Base-by-base conservation (phyloP, 2,113 vertebrate genomes). In the Oostethus manadensis region DNA sequence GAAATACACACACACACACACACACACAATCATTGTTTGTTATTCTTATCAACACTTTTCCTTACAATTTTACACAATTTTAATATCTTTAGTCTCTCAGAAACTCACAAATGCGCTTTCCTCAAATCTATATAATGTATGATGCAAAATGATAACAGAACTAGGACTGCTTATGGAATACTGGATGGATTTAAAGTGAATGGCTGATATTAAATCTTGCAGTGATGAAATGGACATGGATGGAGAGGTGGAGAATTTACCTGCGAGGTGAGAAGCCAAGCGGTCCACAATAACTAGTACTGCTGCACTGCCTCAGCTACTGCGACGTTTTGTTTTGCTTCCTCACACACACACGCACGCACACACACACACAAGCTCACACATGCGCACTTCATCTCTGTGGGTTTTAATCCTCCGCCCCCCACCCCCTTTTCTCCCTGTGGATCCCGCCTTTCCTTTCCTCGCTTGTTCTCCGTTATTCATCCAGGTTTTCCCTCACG, bases 261-360 rank as follows among this genome's bases (percentile, higher is more conserved):
- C 86, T 87, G 71, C 54, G 62, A 82, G 71, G 71, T 65, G 59
- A 81, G 62, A 55, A 75, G 70, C 65, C 51, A 14, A n/a, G 66
- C 69, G 29, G 56, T 71, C 74, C 70, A 70, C 69, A 58, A 50
- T 58, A 59, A 66, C 63, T 70, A 55, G 45, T 35, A 51, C 79
- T 73, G 77, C 86, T 80, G 80, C 76, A 73, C 83, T 62, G 74
- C 78, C 76, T 83, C 64, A 4, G 84, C 80, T 78, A 86, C 86
- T 88, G 86, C 84, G 86, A 88, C 86, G 85, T 80, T 86, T 79
- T 88, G 77, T 85, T 88, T 85, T 88, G 86, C 86, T 86, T 84
- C 74, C 75, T 49, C 65, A 59, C 77, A 66, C 62, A 56, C 61
- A 22, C 61, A 29, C 49, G 33, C 67, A 43, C 51, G 33, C 55